Conservation (phyloP, 2,888 invertebrate genomes). For the Lasioglossum figueresi region DNA sequence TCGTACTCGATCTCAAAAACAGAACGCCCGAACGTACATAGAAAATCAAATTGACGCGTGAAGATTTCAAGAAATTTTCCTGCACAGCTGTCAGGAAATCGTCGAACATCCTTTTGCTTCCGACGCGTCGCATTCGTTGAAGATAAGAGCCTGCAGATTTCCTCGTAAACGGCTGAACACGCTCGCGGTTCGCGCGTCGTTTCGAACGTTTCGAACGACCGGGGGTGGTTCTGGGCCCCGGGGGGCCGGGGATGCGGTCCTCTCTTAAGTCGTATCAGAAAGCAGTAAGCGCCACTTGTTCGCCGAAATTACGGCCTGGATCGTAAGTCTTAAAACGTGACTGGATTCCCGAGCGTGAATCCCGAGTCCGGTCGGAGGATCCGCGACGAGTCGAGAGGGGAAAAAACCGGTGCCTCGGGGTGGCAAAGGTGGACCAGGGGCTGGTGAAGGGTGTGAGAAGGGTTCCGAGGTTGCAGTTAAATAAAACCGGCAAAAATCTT, state of each 20-base stretch:
- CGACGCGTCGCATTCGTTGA: not conserved
- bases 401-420: slow-evolving; percentile 13
- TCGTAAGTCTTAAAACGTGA: slow-evolving; percentile 75
- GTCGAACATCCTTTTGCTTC: not conserved
- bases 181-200: not conserved
- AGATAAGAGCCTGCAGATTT: not conserved
- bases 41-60: too few species aligned
- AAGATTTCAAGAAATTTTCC: too few species aligned
- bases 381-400: not conserved
- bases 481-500: slow-evolving; percentile 73
- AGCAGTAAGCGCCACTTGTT: slow-evolving; percentile 68
- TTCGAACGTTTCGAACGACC: not conserved
- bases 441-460: slow-evolving; percentile 41
- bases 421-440: not conserved
- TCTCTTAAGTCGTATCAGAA: slow-evolving; percentile 66
- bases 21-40: too few species aligned
- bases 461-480: slow-evolving; percentile 73
- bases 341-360: slow-evolving; percentile 51
- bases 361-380: slow-evolving; percentile 7
- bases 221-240: not conserved
- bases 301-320: slow-evolving; percentile 67
- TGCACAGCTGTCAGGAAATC: too few species aligned
- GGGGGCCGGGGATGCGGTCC: not conserved
- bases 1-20: too few species aligned
- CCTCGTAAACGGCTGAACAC: not conserved